Evolutionary conservation across 2,113 vertebrate species (phyloP).

Genomic region (Carettochelys insculpta): DNA sequence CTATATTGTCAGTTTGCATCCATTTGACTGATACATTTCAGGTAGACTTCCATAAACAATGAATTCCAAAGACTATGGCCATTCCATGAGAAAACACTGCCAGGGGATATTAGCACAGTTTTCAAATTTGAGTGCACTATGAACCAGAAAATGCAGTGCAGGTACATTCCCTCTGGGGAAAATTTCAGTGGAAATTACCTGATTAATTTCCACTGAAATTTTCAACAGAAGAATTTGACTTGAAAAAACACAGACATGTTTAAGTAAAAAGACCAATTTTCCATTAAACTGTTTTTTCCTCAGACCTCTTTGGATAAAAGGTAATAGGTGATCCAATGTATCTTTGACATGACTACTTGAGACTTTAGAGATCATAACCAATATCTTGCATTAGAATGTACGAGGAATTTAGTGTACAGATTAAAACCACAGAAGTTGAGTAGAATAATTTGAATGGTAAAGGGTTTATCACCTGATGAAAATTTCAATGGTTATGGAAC

Average conservation of each 20-base stretch:
- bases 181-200: background rate
- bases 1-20: background rate
- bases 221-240: background rate
- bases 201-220: no score
- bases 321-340: background rate
- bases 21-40: no score
- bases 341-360: background rate
- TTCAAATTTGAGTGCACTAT: background rate
- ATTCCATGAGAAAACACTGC: no score
- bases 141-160: background rate
- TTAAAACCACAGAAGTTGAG: background rate
- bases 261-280: no score
- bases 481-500: background rate
- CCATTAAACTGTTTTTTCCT: no score
- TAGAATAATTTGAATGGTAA: background rate
- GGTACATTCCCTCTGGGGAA: background rate
- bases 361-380: background rate
- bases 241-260: no score
- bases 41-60: no score
- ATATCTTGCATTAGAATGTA: no score
- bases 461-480: background rate
- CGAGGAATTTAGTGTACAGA: background rate
- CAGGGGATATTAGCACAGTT: no score
- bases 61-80: no score
- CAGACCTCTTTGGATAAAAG: background rate